phyloP scores from a whole-genome alignment of 2,113 vertebrate species.

The Apeltes quadracus region DNA sequence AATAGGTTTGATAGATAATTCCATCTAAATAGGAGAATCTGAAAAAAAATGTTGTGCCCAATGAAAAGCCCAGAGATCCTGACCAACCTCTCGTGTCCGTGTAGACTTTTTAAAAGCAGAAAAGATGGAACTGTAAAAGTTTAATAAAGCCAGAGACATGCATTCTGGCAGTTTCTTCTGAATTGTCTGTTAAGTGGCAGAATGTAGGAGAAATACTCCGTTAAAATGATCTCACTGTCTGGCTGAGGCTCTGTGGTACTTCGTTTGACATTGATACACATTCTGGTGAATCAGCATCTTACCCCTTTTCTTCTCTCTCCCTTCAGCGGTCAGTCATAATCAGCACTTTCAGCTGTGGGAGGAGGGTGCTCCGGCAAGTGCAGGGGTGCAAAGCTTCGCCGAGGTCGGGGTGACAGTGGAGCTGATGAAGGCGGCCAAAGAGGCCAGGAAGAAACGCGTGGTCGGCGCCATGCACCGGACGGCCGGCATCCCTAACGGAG shows the following conservation, averaged over 20 bases:
- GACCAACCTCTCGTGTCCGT: slow-evolving; percentile 36
- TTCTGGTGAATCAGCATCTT: slow-evolving; percentile 61
- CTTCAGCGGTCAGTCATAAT: slow-evolving; percentile 80
- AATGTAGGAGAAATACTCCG: slow-evolving; percentile 57
- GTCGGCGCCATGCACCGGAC: slow-evolving; percentile 79
- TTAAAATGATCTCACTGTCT: slow-evolving; percentile 76
- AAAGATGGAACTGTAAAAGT: slow-evolving; percentile 43
- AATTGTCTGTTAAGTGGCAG: slow-evolving; percentile 62
- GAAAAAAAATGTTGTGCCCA: slow-evolving; percentile 29
- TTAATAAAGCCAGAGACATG: slow-evolving; percentile 35
- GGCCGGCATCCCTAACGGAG: slow-evolving; percentile 78
- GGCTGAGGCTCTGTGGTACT: slow-evolving; percentile 65
- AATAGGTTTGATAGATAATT: slow-evolving; percentile 47
- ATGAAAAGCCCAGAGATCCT: slow-evolving; percentile 26
- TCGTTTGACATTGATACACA: slow-evolving; percentile 65
- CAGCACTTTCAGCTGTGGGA: slow-evolving; percentile 79
- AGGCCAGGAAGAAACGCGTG: slow-evolving; percentile 74
- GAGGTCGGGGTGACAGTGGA: slow-evolving; percentile 81
- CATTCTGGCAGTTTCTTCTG: slow-evolving; percentile 45
- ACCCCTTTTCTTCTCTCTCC: slow-evolving; percentile 45
- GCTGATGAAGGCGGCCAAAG: slow-evolving; percentile 79
- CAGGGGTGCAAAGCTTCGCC: slow-evolving; percentile 78
- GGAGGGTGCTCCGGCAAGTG: slow-evolving; percentile 73
- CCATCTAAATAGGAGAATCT: slow-evolving; percentile 39
- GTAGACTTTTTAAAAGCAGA: slow-evolving; percentile 57